Base-by-base conservation (phyloP, 30 jellyfish, hydroid and myxozoan species). In the Euphysa ruthae region DNA sequence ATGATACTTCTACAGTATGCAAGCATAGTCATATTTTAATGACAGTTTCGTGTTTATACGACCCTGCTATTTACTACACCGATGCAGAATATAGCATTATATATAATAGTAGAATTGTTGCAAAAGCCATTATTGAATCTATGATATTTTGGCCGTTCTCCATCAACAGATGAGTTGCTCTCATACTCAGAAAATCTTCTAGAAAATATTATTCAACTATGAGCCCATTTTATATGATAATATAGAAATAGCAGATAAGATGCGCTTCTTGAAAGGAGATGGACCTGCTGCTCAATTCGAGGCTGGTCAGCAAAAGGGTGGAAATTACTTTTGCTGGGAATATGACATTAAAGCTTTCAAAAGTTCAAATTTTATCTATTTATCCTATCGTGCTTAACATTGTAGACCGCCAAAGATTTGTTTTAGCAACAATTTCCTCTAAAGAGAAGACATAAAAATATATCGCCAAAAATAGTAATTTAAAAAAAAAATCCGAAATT, bases 241-340 rank as follows among this genome's bases (percentile, higher is more conserved):
- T 19, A 30, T 56, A 16, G 43, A 24, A 24, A 56, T 56, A 19
- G 22, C 22, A 19, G 70, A 56, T 30, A 32, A 56, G 27, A 56
- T 56, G 7, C 22, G 70, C 22, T 56, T 56, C 44, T 56, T 56
- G 19, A 24, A 56, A 21, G 70, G 70, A 6, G 0, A 56, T 56
- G 70, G 70, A 18, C 70, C 70, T 21, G 58, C 70, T 19, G 70
- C 66, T 12, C 66, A 52, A 21, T 22, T 52, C 30, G 66, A 52
- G 20, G 66, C 31, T 13, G 66, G 66, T 52, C 21, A 52, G 21
- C 66, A 52, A 52, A 52, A 14, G 30, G 66, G 66, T 14, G 66
- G 70, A 12, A 24, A 56, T 56, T 18, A 56, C 27, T 12, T 56
- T 27, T 56, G 70, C 15, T 30, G 44, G 43, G 27, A 16, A 16